Evolutionary conservation across 2,888 invertebrate genomes (phyloP).

Genomic region (Ceraclea dissimilis): DNA sequence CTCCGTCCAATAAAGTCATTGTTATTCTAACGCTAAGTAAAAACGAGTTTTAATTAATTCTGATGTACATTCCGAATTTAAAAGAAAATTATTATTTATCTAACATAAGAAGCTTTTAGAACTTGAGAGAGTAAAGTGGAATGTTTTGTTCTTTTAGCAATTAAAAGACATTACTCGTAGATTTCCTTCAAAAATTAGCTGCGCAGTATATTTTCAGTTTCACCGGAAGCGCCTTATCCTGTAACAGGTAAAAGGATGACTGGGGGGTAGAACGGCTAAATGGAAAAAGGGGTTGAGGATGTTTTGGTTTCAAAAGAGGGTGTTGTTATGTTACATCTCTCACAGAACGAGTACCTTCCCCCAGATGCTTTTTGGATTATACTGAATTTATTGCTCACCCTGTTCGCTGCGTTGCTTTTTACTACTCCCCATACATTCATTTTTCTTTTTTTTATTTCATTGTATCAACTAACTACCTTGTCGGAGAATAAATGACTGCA

Average conservation of each 20-base stretch:
- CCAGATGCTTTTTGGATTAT: slow-evolving; percentile 19
- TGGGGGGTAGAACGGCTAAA: background rate
- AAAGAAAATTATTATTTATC: too few species aligned
- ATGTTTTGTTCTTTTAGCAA: background rate
- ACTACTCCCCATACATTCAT: slow-evolving; percentile 24
- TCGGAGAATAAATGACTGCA: too few species aligned
- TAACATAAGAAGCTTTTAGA: too few species aligned
- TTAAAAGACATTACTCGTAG: background rate
- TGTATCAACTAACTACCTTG: background rate
- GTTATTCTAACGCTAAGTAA: too few species aligned
- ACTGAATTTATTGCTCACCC: slow-evolving; percentile 18
- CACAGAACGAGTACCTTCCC: background rate
- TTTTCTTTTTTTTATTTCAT: slow-evolving; percentile 16
- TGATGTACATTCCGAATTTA: too few species aligned
- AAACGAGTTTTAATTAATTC: too few species aligned
- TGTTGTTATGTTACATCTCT: slow-evolving; percentile 1
- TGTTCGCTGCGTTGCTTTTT: slow-evolving; percentile 18
- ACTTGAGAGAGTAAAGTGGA: background rate
- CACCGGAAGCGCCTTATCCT: slow-evolving; percentile 2
- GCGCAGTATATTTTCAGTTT: background rate
- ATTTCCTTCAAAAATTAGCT: slow-evolving; percentile 1
- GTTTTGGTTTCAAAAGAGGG: slow-evolving; percentile 2
- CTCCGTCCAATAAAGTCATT: too few species aligned
- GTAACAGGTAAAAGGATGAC: slow-evolving; percentile 10
- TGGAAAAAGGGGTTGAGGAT: background rate